phyloP scores from a whole-genome alignment of 2,888 invertebrate species.

The Cantharis rufa region DNA sequence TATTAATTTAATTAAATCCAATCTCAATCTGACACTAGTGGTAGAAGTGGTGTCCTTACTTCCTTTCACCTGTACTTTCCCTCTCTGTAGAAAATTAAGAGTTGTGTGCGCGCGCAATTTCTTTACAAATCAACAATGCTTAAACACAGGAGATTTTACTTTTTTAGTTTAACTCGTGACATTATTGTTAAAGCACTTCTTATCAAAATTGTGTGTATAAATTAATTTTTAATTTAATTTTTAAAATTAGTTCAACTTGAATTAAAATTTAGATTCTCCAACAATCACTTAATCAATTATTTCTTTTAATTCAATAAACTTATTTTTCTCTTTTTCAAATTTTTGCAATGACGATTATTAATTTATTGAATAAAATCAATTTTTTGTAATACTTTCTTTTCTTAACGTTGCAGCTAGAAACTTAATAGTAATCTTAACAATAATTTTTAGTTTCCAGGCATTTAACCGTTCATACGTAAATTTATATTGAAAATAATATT shows the following conservation, averaged over 20 bases:
- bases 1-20: background rate
- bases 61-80: slow-evolving; percentile 44
- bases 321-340: slow-evolving; percentile 1
- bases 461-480: background rate
- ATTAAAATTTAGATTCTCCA: background rate
- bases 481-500: background rate
- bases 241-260: background rate
- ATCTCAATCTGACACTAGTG: slow-evolving; percentile 29
- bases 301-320: background rate
- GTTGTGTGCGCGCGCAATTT: slow-evolving; percentile 37
- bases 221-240: slow-evolving; percentile 12
- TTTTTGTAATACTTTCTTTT: slow-evolving; percentile 13
- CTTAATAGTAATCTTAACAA: slow-evolving; percentile 3
- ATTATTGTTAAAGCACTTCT: slow-evolving; percentile 36
- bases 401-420: slow-evolving; percentile 7
- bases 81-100: slow-evolving; percentile 40
- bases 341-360: slow-evolving; percentile 7
- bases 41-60: slow-evolving; percentile 35
- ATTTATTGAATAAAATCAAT: slow-evolving; percentile 9
- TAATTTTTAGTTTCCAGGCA: background rate
- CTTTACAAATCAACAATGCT: slow-evolving; percentile 35
- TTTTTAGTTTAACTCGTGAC: slow-evolving; percentile 36
- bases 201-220: slow-evolving; percentile 20
- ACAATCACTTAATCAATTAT: background rate
- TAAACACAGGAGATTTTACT: slow-evolving; percentile 32